Conservation (phyloP, 2,113 vertebrate genomes). For the Spea bombifrons region DNA sequence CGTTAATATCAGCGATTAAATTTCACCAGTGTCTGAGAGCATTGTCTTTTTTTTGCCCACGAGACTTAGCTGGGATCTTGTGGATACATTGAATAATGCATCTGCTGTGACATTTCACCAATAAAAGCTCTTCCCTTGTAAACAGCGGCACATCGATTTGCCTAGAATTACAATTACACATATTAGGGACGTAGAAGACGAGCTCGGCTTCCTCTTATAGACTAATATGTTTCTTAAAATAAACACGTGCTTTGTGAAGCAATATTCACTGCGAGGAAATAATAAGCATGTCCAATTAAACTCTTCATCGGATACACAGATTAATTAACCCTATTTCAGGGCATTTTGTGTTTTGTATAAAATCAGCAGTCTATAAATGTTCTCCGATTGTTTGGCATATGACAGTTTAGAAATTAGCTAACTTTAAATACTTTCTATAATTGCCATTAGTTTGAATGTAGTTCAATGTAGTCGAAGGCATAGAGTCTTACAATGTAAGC, state of each 20-base stretch:
- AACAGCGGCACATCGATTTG: conserved; percentile 3
- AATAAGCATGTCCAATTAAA: conserved; percentile 3
- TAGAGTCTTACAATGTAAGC: no score
- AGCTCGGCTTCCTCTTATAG: neutral
- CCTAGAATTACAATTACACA: neutral
- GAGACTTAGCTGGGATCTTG: neutral
- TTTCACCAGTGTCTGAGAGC: no score
- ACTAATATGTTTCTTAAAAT: neutral
- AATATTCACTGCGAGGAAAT: neutral
- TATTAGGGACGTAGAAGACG: neutral
- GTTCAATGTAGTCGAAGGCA: no score
- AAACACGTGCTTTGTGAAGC: conserved; percentile 16
- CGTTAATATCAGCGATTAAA: no score
- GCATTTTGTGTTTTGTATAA: conserved; percentile 1
- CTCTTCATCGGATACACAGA: neutral
- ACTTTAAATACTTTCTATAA: no score
- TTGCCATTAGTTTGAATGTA: no score
- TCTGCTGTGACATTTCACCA: conserved; percentile 16
- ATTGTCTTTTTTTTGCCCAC: neutral
- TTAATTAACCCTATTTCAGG: conserved; percentile 2
- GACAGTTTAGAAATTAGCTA: conserved; percentile 9
- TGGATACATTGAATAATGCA: conserved; percentile 8
- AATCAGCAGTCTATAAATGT: neutral
- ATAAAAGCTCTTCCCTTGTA: conserved; percentile 4
- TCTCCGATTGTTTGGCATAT: neutral